Percentiles rank a stretch among this genome's conserved stretches.
These are phyloP conservation scores for Chloroceryle inda DNA, from an alignment of 2,797 vertebrate genomes.

Conservation along the genomic window DNA sequence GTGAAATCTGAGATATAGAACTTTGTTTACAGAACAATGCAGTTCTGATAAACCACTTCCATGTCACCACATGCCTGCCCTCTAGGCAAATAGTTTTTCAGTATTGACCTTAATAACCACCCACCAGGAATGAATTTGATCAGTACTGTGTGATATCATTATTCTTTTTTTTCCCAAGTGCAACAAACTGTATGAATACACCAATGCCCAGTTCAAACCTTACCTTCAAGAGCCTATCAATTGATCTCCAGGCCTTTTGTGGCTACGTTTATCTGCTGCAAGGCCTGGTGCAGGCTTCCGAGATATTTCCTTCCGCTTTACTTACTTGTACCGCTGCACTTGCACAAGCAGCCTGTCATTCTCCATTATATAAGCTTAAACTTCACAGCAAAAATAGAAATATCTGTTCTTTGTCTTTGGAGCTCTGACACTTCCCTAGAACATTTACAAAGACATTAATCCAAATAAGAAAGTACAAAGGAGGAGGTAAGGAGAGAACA, in stretches of 20 bases:
- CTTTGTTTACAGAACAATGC: conserved; percentile 41
- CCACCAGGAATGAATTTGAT: background rate
- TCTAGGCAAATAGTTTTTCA: conserved; percentile 53
- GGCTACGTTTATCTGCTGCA: conserved; percentile 1
- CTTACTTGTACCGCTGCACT: background rate
- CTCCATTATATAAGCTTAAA: background rate
- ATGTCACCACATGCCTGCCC: conserved; percentile 12
- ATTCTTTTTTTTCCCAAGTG: background rate
- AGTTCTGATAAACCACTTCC: background rate
- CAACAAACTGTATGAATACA: background rate
- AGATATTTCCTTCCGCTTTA: conserved; percentile 16
- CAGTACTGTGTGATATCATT: background rate
- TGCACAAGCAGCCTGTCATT: conserved; percentile 7
- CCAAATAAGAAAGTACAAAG: background rate
- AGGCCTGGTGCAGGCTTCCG: background rate
- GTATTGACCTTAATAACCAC: conserved; percentile 33
- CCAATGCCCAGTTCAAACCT: background rate
- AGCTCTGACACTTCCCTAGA: background rate
- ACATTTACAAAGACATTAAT: background rate
- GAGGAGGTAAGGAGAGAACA: background rate
- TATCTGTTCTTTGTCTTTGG: conserved; percentile 40
- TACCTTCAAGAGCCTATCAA: background rate
- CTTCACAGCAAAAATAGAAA: conserved; percentile 6
- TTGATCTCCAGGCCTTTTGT: conserved; percentile 14
- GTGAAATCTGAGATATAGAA: conserved; percentile 27